Conservation (phyloP, 30 jellyfish, hydroid and myxozoan species). For the Turritopsis dohrnii region DNA sequence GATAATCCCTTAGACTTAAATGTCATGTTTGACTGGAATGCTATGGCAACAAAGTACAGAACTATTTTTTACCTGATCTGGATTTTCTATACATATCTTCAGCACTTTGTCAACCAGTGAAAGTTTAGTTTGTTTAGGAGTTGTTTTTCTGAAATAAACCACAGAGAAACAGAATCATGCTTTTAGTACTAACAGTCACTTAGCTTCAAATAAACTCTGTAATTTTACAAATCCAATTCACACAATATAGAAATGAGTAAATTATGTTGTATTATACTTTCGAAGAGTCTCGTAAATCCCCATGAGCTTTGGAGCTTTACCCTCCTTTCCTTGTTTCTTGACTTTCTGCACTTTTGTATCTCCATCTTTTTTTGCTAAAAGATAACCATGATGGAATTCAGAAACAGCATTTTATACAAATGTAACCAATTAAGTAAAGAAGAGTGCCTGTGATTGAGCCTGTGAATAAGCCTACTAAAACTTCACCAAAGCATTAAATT, state of each 20-base stretch:
- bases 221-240: neutral
- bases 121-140: neutral
- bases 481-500: too few species aligned
- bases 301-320: neutral
- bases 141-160: neutral
- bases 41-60: neutral
- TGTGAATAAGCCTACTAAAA: too few species aligned
- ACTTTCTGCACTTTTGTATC: neutral
- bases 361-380: neutral
- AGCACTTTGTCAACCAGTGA: neutral
- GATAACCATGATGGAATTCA: neutral
- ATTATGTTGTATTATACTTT: neutral
- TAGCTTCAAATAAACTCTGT: neutral
- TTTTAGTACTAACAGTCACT: neutral
- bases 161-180: neutral
- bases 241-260: neutral
- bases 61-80: neutral
- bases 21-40: too few species aligned
- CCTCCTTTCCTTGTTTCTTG: neutral
- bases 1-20: too few species aligned
- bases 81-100: neutral
- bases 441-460: too few species aligned
- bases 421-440: too few species aligned
- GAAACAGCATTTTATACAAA: too few species aligned
- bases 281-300: neutral